Evolutionary conservation across 2,113 vertebrate species (phyloP).

Genomic region (Myodes glareolus): DNA sequence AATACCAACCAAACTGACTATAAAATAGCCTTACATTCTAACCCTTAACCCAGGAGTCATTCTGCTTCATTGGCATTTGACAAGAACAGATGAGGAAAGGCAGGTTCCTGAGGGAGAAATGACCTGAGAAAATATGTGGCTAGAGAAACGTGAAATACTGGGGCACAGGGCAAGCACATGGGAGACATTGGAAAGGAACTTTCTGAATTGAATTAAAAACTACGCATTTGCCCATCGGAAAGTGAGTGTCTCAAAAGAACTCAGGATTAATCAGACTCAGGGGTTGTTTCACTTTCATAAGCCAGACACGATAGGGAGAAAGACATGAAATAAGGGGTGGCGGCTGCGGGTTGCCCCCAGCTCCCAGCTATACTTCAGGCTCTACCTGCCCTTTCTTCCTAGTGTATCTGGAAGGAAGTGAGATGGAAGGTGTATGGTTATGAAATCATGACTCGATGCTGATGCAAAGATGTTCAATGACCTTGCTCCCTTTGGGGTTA

Average conservation of each 20-base stretch:
- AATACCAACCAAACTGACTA: neutral
- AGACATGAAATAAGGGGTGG: neutral
- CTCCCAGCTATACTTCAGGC: too few relatives aligned
- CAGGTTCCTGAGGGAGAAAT: neutral
- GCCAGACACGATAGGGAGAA: neutral
- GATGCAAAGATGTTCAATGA: neutral
- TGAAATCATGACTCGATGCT: neutral
- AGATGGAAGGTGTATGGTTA: neutral
- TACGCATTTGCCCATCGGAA: neutral
- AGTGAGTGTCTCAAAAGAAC: neutral
- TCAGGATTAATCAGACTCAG: neutral
- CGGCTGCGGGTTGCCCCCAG: neutral
- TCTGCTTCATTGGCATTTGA: neutral
- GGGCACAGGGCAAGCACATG: neutral
- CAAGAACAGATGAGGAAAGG: neutral
- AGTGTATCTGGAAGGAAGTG: neutral
- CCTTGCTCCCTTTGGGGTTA: neutral
- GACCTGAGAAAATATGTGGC: neutral
- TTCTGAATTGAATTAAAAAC: neutral
- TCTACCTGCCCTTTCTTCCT: neutral
- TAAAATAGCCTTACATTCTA: neutral
- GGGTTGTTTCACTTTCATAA: constrained; percentile 2
- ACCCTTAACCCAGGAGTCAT: neutral
- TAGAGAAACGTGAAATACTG: neutral
- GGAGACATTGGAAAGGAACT: neutral